These are phyloP conservation scores for Turritopsis dohrnii DNA, from an alignment of 30 jellyfish, hydroid and myxozoan species.

Conservation along the genomic window DNA sequence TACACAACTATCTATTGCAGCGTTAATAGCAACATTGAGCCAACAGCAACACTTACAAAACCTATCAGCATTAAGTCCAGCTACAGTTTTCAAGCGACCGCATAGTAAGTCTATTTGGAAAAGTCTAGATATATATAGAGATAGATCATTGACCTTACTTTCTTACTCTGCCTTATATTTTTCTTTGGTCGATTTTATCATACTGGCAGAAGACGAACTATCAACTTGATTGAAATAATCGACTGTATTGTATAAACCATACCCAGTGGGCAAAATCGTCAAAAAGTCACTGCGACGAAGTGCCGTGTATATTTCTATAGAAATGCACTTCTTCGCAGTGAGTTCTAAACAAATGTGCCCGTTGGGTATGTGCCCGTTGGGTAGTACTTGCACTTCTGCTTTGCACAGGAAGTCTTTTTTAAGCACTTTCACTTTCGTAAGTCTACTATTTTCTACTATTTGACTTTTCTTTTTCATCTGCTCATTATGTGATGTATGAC, in stretches of 20 bases:
- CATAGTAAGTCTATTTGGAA: neutral
- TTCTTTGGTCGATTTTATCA: too few species aligned
- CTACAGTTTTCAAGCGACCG: constrained; percentile 12
- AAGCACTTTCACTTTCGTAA: too few species aligned
- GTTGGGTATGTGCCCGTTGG: neutral
- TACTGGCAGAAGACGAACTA: too few species aligned
- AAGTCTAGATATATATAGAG: neutral
- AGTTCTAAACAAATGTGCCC: too few species aligned
- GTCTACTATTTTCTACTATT: neutral
- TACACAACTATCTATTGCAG: neutral
- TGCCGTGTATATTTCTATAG: too few species aligned
- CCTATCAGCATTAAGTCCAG: constrained; percentile 7
- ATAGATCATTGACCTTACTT: too few species aligned
- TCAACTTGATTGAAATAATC: neutral
- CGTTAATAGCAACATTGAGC: neutral
- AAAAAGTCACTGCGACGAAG: too few species aligned
- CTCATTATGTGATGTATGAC: too few species aligned
- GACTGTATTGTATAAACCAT: neutral
- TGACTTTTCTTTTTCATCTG: neutral
- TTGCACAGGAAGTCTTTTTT: too few species aligned
- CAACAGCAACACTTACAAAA: constrained; percentile 1
- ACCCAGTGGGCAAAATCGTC: too few species aligned
- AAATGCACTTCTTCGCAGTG: too few species aligned
- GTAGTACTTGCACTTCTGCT: neutral
- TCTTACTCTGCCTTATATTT: too few species aligned